phyloP scores from a whole-genome alignment of 2,797 vertebrate genomes.

The Xenopus petersii region DNA sequence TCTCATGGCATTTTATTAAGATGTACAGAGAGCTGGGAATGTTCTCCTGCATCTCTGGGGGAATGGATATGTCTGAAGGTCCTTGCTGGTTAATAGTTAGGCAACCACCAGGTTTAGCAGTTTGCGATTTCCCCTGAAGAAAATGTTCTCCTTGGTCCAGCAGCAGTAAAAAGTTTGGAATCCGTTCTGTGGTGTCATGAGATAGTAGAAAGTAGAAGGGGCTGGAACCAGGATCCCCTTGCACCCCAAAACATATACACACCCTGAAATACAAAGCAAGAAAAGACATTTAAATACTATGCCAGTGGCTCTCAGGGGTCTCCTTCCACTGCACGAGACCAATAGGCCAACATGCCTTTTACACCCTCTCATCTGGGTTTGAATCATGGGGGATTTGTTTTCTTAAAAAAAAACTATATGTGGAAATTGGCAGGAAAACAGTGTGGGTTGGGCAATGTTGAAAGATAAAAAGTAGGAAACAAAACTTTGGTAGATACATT shows the following conservation, averaged over 20 bases:
- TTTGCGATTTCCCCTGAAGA: constrained; percentile 28
- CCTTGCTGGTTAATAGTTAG: constrained; percentile 39
- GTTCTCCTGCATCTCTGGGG: constrained; percentile 11
- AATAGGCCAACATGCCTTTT: constrained; percentile 8
- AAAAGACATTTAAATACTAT: background rate
- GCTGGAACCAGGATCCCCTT: constrained; percentile 27
- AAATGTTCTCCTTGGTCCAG: constrained; percentile 43
- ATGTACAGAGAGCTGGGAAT: constrained; percentile 30
- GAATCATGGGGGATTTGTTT: constrained; percentile 9
- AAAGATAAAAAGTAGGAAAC: too few species aligned
- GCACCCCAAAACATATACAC: constrained; percentile 35
- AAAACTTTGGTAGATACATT: too few species aligned
- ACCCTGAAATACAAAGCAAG: constrained; percentile 18
- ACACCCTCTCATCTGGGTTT: constrained; percentile 17
- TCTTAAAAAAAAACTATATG: background rate
- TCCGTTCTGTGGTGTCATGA: constrained; percentile 17
- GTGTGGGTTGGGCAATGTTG: too few species aligned
- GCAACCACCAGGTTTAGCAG: constrained; percentile 23
- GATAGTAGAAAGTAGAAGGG: constrained; percentile 5
- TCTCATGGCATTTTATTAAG: constrained; percentile 4
- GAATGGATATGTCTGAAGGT: constrained; percentile 16
- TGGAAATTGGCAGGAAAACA: too few species aligned
- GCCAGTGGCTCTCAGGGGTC: background rate
- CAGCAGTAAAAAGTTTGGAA: constrained; percentile 32
- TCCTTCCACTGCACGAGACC: background rate